Base-by-base conservation (phyloP, 2,888 invertebrate species). In the Tenthredo notha region DNA sequence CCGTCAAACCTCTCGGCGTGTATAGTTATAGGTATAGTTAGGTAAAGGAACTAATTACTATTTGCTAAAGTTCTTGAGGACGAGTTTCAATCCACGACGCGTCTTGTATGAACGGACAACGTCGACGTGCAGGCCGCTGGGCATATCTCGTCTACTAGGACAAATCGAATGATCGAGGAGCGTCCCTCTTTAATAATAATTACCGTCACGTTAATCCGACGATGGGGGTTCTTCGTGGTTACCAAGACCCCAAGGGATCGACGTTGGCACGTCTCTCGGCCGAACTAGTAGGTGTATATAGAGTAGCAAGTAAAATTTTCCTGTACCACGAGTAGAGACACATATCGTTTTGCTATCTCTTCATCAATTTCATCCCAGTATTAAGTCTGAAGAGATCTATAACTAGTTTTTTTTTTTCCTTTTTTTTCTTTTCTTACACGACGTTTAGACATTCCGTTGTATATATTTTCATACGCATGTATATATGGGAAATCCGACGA, bases 111-210 rank as follows among this genome's bases (percentile, higher is more conserved):
- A 40, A 40, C n/a, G 80, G 58, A 77, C 77, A 54, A 43, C 37
- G 40, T 33, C 54, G 40, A 54, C 54, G 50, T 77, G 18, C n/a
- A n/a, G n/a, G 80, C 80, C 61, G 58, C 33, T 40, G 61, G 80
- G 80, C 80, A 80, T 74, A 12, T 80, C 40, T 80, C 80, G 80
- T 80, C 80, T 80, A 61, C 21, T 21, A 80, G 58, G 80, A 80
- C 61, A 80, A 80, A 80, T 80, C 80, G 80, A 80, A 80, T 80
- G 80, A 80, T 80, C 80, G 80, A 80, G 80, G 80, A 80, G 80
- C 80, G 58, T 80, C 80, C 80, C 80, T 80, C 80, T 80, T 80
- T 80, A 80, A 80, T 80, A 80, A 80, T 80, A 80, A 80, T 80
- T 80, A 80, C 80, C 80, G 80, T 80, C 80, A 80, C 80, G 80